Percentiles rank a stretch among this genome's conserved stretches.
These are phyloP conservation scores for Menura novaehollandiae DNA, from an alignment of 2,113 vertebrate species.

Conservation along the genomic window DNA sequence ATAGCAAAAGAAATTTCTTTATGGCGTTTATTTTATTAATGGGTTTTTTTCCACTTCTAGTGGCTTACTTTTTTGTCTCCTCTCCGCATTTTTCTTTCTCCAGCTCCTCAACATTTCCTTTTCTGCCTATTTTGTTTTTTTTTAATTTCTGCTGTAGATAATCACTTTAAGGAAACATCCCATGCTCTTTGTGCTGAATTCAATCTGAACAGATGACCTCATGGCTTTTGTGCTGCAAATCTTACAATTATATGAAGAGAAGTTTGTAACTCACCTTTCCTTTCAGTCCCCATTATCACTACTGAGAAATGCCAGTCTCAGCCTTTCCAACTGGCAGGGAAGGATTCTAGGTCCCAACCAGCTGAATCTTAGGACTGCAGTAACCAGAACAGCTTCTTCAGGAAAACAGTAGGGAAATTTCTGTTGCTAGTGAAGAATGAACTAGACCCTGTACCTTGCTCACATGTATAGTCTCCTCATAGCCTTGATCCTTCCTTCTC, in stretches of 20 bases:
- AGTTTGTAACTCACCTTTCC: not conserved
- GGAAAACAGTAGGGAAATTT: not conserved
- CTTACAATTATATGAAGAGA: not conserved
- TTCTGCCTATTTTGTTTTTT: not conserved
- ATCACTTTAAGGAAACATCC: not conserved
- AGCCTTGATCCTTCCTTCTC: not conserved
- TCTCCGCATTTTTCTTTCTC: not conserved
- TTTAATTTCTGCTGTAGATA: not conserved
- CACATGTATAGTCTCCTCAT: rapidly evolving
- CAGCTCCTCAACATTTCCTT: not conserved
- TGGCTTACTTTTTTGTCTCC: not conserved
- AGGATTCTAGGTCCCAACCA: not conserved
- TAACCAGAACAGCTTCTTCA: not conserved
- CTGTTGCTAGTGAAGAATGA: not conserved
- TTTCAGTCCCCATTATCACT: not conserved
- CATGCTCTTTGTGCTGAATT: not conserved
- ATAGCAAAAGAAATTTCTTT: not conserved
- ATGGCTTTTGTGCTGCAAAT: not conserved
- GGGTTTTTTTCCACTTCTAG: not conserved
- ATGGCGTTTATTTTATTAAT: not conserved
- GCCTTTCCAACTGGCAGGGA: not conserved
- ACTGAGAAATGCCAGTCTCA: not conserved
- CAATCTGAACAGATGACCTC: not conserved
- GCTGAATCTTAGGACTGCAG: not conserved
- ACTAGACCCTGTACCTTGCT: not conserved